A percentile compares a stretch with the other conserved stretches of the same genome.
Conservation (phyloP, 2,113 vertebrate species). For the Muscicapa adusta region DNA sequence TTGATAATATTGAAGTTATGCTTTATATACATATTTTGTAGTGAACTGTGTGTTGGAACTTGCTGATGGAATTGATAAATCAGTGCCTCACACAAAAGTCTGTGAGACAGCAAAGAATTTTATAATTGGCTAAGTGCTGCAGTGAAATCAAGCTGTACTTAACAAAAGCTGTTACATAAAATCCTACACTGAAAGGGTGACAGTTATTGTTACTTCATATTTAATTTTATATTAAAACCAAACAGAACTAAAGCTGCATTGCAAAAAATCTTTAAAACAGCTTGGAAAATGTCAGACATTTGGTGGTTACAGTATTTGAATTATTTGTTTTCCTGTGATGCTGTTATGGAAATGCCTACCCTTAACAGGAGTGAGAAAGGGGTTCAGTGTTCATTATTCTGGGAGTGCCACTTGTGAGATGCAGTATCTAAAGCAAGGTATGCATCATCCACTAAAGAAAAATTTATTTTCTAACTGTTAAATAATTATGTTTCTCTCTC, state of each 20-base stretch:
- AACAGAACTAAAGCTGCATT: not conserved
- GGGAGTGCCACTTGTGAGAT: not conserved
- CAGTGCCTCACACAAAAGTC: not conserved
- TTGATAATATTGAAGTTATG: not conserved
- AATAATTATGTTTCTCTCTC: conserved; percentile 36
- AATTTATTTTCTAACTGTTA: not conserved
- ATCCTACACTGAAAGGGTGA: not conserved
- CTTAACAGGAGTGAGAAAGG: not conserved
- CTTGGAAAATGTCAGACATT: not conserved
- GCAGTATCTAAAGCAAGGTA: not conserved
- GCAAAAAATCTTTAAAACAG: not conserved
- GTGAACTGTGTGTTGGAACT: not conserved
- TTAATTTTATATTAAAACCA: not conserved
- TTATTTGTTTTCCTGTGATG: not conserved
- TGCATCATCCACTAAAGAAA: not conserved
- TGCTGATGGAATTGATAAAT: not conserved
- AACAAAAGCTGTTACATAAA: not conserved
- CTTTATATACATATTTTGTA: not conserved
- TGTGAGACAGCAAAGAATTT: not conserved
- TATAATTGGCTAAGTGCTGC: not conserved
- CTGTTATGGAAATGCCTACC: not conserved
- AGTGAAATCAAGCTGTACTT: not conserved
- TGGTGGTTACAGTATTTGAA: not conserved
- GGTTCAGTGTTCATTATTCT: not conserved
- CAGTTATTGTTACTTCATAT: not conserved